Evolutionary conservation across 2,888 invertebrate species (phyloP).

Genomic region (Dolichomitus sp.): DNA sequence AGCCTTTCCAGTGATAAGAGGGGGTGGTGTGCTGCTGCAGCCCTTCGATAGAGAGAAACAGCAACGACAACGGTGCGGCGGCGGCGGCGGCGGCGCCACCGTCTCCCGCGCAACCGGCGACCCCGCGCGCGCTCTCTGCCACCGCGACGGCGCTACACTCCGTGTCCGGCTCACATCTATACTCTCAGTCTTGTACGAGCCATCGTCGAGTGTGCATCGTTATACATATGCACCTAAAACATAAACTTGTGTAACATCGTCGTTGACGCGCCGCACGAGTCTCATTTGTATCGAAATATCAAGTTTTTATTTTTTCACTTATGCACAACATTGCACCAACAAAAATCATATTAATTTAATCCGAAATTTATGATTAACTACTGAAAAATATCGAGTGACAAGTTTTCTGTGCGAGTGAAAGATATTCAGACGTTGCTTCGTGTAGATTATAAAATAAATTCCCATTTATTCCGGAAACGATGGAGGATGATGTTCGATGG

Average conservation of each 20-base stretch:
- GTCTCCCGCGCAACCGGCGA: conserved; percentile 58
- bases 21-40: conserved; percentile 44
- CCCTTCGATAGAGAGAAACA: conserved; percentile 39
- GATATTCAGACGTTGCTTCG: background rate
- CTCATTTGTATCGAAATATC: conserved; percentile 12
- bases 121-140: conserved; percentile 59
- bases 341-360: background rate
- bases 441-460: conserved; percentile 16
- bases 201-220: conserved; percentile 61
- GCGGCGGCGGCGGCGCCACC: too few relatives aligned
- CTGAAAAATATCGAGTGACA: conserved; percentile 9
- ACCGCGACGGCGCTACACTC: conserved; percentile 70
- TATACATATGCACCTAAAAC: background rate
- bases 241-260: background rate
- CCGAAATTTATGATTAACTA: too few relatives aligned
- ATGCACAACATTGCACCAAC: background rate
- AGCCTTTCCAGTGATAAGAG: conserved; percentile 41
- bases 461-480: conserved; percentile 54
- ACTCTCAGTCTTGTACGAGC: conserved; percentile 76
- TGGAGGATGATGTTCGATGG: conserved; percentile 81
- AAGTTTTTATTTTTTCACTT: background rate
- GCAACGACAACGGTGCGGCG: conserved; percentile 20
- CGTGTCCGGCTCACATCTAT: conserved; percentile 67
- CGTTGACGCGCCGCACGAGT: conserved; percentile 26
- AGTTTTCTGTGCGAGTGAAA: conserved; percentile 52